phyloP scores from a whole-genome alignment of 2,888 invertebrate species.

The Drosophila antonietae region DNA sequence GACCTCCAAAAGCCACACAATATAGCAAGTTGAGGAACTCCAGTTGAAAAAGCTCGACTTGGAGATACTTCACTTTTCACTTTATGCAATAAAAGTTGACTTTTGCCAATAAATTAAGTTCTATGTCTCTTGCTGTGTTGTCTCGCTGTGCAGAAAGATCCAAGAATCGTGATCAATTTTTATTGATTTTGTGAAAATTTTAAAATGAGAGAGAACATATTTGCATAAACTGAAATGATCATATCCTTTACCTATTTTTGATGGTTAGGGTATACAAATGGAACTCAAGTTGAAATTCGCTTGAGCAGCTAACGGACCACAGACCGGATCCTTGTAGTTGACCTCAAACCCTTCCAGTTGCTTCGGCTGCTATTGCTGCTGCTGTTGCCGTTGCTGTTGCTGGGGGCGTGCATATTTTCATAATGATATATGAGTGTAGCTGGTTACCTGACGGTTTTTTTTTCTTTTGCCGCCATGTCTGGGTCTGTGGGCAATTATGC shows the following conservation, averaged over 20 bases:
- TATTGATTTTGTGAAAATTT: background rate
- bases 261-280: slow-evolving; percentile 5
- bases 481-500: slow-evolving; percentile 63
- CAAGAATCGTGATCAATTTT: background rate
- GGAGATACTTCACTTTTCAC: background rate
- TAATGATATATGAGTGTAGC: slow-evolving; percentile 66
- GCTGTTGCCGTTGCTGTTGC: background rate
- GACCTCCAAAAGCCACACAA: slow-evolving; percentile 62
- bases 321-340: slow-evolving; percentile 38
- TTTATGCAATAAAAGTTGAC: too few species aligned
- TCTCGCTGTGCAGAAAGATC: background rate
- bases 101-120: background rate
- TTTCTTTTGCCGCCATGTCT: background rate
- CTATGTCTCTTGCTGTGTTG: background rate
- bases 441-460: slow-evolving; percentile 26
- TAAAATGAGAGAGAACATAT: background rate
- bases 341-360: slow-evolving; percentile 36
- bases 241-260: background rate
- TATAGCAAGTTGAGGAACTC: background rate
- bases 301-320: slow-evolving; percentile 43
- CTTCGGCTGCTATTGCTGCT: slow-evolving; percentile 8
- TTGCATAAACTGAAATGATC: background rate
- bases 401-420: slow-evolving; percentile 73
- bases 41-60: background rate
- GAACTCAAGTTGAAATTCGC: slow-evolving; percentile 44